phyloP scores from a whole-genome alignment of 2,888 invertebrate species.

The Sesia bembeciformis region DNA sequence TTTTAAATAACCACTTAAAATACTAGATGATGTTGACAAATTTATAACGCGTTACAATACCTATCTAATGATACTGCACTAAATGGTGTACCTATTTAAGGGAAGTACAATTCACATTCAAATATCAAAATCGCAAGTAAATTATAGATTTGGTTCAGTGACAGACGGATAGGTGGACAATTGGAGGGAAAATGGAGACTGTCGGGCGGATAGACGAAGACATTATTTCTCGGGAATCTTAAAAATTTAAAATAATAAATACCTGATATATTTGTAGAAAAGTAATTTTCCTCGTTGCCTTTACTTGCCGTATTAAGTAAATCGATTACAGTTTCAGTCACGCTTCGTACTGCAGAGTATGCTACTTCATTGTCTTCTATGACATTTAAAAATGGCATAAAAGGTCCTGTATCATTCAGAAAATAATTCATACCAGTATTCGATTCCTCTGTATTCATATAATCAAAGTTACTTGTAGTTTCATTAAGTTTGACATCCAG shows the following conservation, averaged over 20 bases:
- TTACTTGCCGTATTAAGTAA: constrained; percentile 14
- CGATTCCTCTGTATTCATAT: not conserved
- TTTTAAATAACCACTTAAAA: too few relatives aligned
- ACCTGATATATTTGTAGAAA: not conserved
- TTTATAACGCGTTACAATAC: too few relatives aligned
- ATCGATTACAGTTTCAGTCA: constrained; percentile 19
- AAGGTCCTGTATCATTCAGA: not conserved
- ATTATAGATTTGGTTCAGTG: too few relatives aligned
- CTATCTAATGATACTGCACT: too few relatives aligned
- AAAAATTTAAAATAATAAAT: not conserved
- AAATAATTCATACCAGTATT: not conserved
- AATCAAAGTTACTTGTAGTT: not conserved
- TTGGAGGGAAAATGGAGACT: too few relatives aligned
- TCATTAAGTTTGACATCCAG: not conserved
- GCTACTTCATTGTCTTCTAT: constrained; percentile 2
- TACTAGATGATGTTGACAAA: too few relatives aligned
- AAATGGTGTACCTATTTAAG: too few relatives aligned
- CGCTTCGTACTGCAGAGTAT: not conserved
- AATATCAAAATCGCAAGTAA: too few relatives aligned
- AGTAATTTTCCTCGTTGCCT: not conserved
- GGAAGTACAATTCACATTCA: too few relatives aligned
- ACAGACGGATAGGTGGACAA: too few relatives aligned
- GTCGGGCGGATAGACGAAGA: too few relatives aligned
- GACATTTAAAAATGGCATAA: not conserved
- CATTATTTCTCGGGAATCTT: not conserved